These are phyloP conservation scores for Catotricha subobsoleta DNA, from an alignment of 2,888 invertebrate species.

Conservation along the genomic window DNA sequence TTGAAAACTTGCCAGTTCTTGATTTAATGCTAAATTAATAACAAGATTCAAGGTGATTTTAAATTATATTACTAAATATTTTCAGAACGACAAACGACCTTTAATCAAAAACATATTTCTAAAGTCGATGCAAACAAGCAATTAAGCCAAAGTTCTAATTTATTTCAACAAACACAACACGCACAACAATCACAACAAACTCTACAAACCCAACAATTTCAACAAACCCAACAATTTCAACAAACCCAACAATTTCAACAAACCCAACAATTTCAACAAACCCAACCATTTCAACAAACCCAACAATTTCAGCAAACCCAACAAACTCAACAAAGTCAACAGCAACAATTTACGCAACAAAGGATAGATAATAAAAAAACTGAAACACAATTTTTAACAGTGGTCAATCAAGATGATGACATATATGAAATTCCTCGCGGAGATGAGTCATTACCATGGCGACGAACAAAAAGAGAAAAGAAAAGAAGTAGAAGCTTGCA, in stretches of 20 bases:
- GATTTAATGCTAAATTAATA: neutral
- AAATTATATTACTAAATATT: too few relatives aligned
- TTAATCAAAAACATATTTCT: too few relatives aligned
- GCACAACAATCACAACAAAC: conserved; percentile 4
- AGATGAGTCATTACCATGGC: conserved; percentile 38
- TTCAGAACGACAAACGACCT: too few relatives aligned
- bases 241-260: neutral
- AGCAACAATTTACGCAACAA: neutral
- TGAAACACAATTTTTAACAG: neutral
- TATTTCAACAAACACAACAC: conserved; percentile 1
- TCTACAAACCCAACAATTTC: neutral
- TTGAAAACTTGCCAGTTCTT: neutral
- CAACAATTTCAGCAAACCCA: neutral
- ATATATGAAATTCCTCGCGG: conserved; percentile 23
- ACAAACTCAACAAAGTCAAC: neutral
- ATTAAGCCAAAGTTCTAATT: conserved; percentile 5
- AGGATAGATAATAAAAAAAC: neutral
- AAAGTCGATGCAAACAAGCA: conserved; percentile 11
- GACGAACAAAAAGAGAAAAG: conserved; percentile 25
- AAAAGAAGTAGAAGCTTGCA: conserved; percentile 27
- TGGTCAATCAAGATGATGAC: conserved; percentile 22
- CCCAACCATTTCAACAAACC: neutral
- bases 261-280: neutral
- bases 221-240: neutral
- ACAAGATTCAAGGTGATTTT: neutral